Evolutionary conservation across 2,888 invertebrate genomes (phyloP), one percentile per base, ranked within the genome.

Genomic region (Beris morrisii): DNA sequence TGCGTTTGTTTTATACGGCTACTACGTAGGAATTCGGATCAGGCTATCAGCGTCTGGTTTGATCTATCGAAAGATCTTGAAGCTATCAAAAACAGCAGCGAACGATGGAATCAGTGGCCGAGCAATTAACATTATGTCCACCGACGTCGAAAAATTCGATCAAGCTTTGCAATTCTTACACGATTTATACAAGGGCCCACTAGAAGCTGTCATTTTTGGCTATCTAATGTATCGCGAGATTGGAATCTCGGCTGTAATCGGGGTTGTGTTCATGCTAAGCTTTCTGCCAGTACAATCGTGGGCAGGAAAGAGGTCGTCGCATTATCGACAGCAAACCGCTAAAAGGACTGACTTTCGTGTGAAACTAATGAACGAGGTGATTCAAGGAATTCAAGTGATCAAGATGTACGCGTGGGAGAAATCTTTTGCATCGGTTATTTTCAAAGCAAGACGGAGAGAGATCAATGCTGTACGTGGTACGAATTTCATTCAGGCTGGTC

Each of bases 61-160:
- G n/a, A 84, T 93, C 63, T 92, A 90, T 74, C 83, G 88, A 70
- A 92, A 92, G 70, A 84, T 85, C 12, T 77, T 87, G 50, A 83
- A 84, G 70, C 81, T 95, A 45, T 92, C 91, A 65, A 91, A 91
- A 78, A 88, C 88, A 5, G 92, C 95, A 1, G 82, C 95, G 57
- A 91, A 90, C 5, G 89, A 93, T 77, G 95, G 95, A 0, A 91
- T 83, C 79, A 92, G 87, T 73, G 96, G 82, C 0, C 84, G 85
- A 70, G 85, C 86, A 69, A 94, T 97, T 43, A 97, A 97, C 78
- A 85, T 97, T n/a, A 83, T 98, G 66, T 95, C 97, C 1, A 98
- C 97, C 76, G 97, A 98, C 80, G 93, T 97, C 70, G 92, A 92
- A 74, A 86, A 92, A 63, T 95, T 97, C 79, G 97, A 98, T 78